Percentiles rank a stretch among this genome's conserved stretches.
Conservation (phyloP, 2,888 invertebrate genomes). For the Drosophila tripunctata region DNA sequence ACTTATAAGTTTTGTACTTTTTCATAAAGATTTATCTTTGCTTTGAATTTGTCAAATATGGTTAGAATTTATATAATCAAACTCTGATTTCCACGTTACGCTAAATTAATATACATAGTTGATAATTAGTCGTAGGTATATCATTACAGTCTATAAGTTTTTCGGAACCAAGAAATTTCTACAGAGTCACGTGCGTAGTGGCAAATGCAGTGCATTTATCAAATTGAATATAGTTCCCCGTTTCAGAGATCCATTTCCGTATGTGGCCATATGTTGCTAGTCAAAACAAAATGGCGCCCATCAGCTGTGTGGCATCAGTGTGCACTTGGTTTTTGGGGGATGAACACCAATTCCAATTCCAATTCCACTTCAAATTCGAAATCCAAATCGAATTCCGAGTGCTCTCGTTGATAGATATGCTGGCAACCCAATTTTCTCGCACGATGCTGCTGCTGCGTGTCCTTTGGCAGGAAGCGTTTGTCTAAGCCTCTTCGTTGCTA, state of each 20-base stretch:
- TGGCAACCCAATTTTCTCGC: conserved; percentile 50
- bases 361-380: conserved; percentile 2
- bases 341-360: not conserved
- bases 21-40: no score
- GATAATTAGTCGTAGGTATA: not conserved
- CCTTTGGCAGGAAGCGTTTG: conserved; percentile 55
- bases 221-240: conserved; percentile 24
- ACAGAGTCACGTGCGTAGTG: conserved; percentile 66
- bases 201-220: conserved; percentile 49
- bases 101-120: not conserved
- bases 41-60: no score
- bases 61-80: no score
- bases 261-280: conserved; percentile 35
- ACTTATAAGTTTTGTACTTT: no score
- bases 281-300: conserved; percentile 45
- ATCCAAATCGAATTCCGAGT: conserved; percentile 28
- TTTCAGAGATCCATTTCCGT: conserved; percentile 18
- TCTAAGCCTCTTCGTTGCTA: conserved; percentile 33
- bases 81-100: no score
- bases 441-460: conserved; percentile 40
- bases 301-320: conserved; percentile 26
- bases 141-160: not conserved
- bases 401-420: conserved; percentile 69
- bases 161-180: conserved; percentile 25
- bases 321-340: conserved; percentile 13